Evolutionary conservation across 1,140 invertebrate genomes (phyloP).

Genomic region (Xylocopa sonorina): DNA sequence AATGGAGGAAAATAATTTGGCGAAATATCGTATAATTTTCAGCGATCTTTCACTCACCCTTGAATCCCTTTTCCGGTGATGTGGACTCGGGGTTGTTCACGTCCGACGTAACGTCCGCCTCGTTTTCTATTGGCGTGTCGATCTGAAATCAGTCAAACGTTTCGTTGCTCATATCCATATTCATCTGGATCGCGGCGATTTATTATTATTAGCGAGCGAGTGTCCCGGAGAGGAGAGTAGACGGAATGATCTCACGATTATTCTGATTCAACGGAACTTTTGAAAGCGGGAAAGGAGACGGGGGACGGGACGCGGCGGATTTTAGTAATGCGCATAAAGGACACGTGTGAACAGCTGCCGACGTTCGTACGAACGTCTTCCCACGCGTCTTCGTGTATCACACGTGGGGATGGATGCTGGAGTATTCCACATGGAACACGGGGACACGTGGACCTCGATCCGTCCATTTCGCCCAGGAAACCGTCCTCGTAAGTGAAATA

Average conservation of each 20-base stretch:
- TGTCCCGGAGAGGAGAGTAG: too few species aligned
- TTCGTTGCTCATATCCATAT: too few species aligned
- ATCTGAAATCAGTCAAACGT: constrained; percentile 71
- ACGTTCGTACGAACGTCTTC: constrained; percentile 67
- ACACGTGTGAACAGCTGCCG: constrained; percentile 75
- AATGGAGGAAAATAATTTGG: background rate
- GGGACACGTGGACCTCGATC: constrained; percentile 36
- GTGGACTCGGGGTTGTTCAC: constrained; percentile 70
- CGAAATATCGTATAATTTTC: constrained; percentile 9
- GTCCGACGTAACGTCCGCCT: constrained; percentile 74
- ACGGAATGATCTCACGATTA: constrained; percentile 7
- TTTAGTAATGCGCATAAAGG: constrained; percentile 55
- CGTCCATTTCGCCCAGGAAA: constrained; percentile 24
- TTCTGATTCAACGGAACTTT: background rate
- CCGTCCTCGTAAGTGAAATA: constrained; percentile 5
- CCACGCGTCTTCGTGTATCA: constrained; percentile 70
- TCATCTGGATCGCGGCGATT: background rate
- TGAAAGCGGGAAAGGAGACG: background rate
- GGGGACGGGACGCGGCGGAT: constrained; percentile 8
- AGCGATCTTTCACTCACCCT: constrained; percentile 69
- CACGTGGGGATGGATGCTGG: constrained; percentile 60
- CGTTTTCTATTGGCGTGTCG: constrained; percentile 75
- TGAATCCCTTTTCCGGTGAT: constrained; percentile 80
- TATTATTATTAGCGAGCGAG: too few species aligned
- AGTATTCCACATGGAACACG: constrained; percentile 37